Percentiles rank a stretch among this genome's conserved stretches.
These are phyloP conservation scores for Anhinga rufa DNA, from an alignment of 2,113 vertebrate genomes.

Conservation along the genomic window DNA sequence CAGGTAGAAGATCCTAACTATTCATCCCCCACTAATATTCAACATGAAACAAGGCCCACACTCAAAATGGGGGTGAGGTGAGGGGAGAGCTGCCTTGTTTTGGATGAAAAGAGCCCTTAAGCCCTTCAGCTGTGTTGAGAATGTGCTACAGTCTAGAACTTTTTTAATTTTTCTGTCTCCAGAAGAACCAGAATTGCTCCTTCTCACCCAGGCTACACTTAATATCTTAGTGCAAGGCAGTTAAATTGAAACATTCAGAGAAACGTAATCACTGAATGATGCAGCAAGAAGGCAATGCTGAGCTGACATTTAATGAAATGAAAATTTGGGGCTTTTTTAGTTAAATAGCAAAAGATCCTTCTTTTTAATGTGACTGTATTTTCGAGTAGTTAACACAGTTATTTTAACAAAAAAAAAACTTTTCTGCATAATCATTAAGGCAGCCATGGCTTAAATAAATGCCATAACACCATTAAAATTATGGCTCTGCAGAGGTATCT, in stretches of 20 bases:
- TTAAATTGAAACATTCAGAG: not conserved
- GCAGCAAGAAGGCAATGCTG: not conserved
- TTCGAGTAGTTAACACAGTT: not conserved
- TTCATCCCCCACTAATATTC: not conserved
- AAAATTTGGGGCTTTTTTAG: not conserved
- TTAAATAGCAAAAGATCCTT: not conserved
- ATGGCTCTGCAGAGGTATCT: not conserved
- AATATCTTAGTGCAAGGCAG: not conserved
- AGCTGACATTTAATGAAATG: not conserved
- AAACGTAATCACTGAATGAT: not conserved
- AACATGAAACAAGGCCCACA: not conserved
- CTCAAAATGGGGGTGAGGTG: not conserved
- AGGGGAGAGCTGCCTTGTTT: not conserved
- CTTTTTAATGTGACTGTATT: not conserved
- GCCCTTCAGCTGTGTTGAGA: not conserved
- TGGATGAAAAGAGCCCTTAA: not conserved
- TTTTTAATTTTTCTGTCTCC: not conserved
- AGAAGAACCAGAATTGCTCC: not conserved
- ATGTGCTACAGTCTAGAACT: not conserved
- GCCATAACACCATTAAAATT: not conserved
- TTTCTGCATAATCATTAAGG: not conserved
- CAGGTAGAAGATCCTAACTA: not conserved
- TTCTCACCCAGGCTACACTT: not conserved
- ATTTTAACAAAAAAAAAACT: not conserved
- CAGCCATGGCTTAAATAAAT: not conserved